Evolutionary conservation across 2,113 vertebrate genomes (phyloP).

Genomic region (Lycaon pictus): DNA sequence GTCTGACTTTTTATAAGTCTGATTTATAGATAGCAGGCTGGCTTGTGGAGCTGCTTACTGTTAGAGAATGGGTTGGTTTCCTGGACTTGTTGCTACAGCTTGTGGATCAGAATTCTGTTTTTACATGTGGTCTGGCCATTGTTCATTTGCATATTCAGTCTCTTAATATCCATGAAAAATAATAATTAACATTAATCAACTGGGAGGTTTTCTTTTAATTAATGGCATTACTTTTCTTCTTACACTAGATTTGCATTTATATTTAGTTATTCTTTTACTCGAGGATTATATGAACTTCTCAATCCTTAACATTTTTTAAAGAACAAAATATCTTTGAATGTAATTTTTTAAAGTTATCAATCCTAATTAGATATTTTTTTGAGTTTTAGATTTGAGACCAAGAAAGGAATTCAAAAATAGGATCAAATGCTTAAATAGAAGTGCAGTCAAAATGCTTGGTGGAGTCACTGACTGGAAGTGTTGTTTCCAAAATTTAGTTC

Average conservation of each 20-base stretch:
- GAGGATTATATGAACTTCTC: background rate
- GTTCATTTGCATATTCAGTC: background rate
- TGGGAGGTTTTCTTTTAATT: background rate
- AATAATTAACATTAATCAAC: background rate
- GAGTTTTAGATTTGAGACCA: background rate
- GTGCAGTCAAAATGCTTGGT: background rate
- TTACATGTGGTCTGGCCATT: background rate
- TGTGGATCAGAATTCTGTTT: background rate
- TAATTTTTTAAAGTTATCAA: constrained; percentile 54
- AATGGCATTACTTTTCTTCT: background rate
- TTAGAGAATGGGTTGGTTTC: background rate
- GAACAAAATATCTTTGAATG: background rate
- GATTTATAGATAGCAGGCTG: background rate
- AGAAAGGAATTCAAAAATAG: background rate
- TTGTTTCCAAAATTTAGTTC: background rate
- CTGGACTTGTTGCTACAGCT: background rate
- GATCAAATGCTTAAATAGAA: background rate
- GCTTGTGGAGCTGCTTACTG: background rate
- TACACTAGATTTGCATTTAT: constrained; percentile 4
- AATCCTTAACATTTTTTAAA: background rate
- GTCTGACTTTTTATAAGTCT: background rate
- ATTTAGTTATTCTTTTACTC: background rate
- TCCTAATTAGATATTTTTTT: background rate
- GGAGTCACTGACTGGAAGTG: background rate
- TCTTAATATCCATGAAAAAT: background rate